Percentiles rank a stretch among this genome's conserved stretches.
Conservation (phyloP, 2,113 vertebrate species). For the Xenopus laevis region DNA sequence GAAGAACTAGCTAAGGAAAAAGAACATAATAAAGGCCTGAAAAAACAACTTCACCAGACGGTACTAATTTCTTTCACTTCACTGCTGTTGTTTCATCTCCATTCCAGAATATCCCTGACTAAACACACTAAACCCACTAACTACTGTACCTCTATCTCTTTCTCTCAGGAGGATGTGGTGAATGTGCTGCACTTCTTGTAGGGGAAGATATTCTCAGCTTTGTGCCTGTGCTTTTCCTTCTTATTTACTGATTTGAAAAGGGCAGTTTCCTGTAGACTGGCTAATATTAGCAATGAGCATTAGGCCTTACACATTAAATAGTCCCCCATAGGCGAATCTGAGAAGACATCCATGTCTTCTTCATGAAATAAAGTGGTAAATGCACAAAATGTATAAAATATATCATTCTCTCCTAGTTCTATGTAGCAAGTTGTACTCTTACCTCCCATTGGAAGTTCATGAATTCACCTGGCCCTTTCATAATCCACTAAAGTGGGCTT, state of each 20-base stretch:
- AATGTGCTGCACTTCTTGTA: not conserved
- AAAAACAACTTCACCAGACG: constrained; percentile 72
- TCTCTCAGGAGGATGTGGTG: not conserved
- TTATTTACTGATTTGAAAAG: not conserved
- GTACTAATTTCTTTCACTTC: constrained; percentile 52
- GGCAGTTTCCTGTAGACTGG: not conserved
- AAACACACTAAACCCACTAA: not conserved
- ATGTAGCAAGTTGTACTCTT: too few species aligned
- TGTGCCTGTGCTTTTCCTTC: not conserved
- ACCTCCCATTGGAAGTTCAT: too few species aligned
- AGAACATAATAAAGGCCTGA: constrained; percentile 74
- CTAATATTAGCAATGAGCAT: too few species aligned
- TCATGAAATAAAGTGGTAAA: too few species aligned
- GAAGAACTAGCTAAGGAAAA: constrained; percentile 84
- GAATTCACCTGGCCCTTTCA: too few species aligned
- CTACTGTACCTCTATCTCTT: too few species aligned
- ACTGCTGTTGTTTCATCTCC: not conserved
- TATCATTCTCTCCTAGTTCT: too few species aligned
- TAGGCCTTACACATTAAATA: too few species aligned
- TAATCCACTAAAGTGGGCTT: too few species aligned
- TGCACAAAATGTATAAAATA: too few species aligned
- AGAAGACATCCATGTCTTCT: too few species aligned
- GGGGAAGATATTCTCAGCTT: not conserved
- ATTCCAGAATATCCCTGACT: not conserved
- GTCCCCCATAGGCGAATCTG: too few species aligned